phyloP scores from a whole-genome alignment of 1,140 invertebrate genomes.

The Papilio polyxenes region DNA sequence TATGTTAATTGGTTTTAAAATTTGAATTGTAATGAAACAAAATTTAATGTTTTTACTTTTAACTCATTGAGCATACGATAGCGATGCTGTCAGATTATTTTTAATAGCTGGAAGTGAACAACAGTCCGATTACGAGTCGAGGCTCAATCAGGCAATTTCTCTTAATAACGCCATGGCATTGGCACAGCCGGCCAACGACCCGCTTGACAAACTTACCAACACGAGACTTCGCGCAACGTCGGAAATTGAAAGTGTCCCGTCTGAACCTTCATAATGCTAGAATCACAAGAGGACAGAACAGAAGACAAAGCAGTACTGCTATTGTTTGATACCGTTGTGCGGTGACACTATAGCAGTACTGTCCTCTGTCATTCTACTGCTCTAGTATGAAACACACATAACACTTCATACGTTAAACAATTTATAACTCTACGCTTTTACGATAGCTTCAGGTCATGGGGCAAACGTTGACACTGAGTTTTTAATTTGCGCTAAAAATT shows the following conservation, averaged over 20 bases:
- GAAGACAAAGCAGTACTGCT: too few relatives aligned
- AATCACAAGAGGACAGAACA: too few relatives aligned
- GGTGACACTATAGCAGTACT: not conserved
- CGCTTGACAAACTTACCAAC: not conserved
- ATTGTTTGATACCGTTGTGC: too few relatives aligned
- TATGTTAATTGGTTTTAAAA: too few relatives aligned
- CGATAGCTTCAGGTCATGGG: not conserved
- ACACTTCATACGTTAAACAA: not conserved
- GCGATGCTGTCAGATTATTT: not conserved
- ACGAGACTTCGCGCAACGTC: not conserved
- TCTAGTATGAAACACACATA: not conserved
- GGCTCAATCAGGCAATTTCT: not conserved
- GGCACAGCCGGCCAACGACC: slow-evolving; percentile 2
- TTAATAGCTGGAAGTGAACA: not conserved
- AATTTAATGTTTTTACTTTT: not conserved
- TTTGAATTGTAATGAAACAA: not conserved
- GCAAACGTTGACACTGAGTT: slow-evolving; percentile 9
- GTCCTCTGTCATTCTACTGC: not conserved
- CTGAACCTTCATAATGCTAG: not conserved
- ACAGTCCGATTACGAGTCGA: not conserved
- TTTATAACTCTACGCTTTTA: not conserved
- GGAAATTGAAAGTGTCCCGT: slow-evolving; percentile 19
- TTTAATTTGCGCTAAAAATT: not conserved
- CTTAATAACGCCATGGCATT: slow-evolving; percentile 19
- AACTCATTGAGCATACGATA: not conserved